Base-by-base conservation (phyloP, 2,113 vertebrate species). In the Melanerpes aurifrons region DNA sequence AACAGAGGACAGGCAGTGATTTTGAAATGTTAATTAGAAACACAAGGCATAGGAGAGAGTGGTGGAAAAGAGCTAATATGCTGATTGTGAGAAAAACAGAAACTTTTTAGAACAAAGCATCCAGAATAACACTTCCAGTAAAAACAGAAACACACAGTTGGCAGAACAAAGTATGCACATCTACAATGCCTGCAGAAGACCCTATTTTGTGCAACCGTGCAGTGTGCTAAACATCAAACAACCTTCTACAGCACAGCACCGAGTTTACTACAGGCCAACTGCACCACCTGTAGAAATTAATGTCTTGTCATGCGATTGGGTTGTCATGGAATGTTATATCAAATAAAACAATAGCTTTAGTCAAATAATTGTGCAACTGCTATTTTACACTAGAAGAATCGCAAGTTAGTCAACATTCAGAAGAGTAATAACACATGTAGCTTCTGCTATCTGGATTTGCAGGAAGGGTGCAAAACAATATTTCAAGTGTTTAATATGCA, bases 21-120 rank as follows among this genome's bases (percentile, higher is more conserved):
- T 96, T 82, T 94, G 37, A 97, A 94, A 63, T 74, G 84, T 78
- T 97, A 92, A 94, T 86, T 94, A 96, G 80, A 97, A 95, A 92
- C 92, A 94, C 57, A 54, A 87, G n/a, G 70, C 59, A 93, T 53
- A 93, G 10, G n/a, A 92, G 71, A 63, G 24, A 15, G 5, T 4
- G 28, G 15, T 6, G 10, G 21, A 8, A 47, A 9, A 21, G 40
- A 47, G 31, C 7, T 2, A 75, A 86, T 47, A 31, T 76, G 87
- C 90, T 94, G 91, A 92, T 64, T 70, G 43, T 68, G 66, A 93
- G 71, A 86, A 88, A 95, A 64, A 67, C 61, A 91, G 12, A 89
- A 88, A 75, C 20, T 18, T 79, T 73, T 86, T n/a, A 22, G 26
- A 78, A 19, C 48, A 93, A 63, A 93, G 59, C n/a, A 73, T 21